Conservation (phyloP, 2,888 invertebrate genomes). For the Chrysotoxum bicinctum region DNA sequence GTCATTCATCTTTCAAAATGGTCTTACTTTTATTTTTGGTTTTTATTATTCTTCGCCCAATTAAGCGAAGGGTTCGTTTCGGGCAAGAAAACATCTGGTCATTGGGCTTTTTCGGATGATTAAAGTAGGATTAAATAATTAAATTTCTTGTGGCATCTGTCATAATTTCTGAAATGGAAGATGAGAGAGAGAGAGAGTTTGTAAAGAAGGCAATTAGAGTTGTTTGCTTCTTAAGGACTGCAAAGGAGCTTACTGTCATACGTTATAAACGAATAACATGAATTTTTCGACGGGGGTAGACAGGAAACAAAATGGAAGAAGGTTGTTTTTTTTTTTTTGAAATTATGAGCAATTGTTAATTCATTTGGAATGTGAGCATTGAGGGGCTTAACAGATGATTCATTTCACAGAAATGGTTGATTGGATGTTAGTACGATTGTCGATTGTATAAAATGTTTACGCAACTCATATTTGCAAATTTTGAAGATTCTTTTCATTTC, state of each 20-base stretch:
- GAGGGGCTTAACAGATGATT: background rate
- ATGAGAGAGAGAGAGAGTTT: background rate
- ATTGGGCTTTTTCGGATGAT: background rate
- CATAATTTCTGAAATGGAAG: background rate
- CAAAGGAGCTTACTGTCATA: background rate
- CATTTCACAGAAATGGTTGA: background rate
- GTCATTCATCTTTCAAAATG: constrained; percentile 9
- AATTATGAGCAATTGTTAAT: constrained; percentile 13
- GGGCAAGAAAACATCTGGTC: constrained; percentile 5
- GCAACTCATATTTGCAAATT: background rate
- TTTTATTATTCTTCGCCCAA: background rate
- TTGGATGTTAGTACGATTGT: background rate
- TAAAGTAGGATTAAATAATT: constrained; percentile 21
- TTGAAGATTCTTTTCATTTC: background rate
- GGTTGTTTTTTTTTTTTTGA: background rate
- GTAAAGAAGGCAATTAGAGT: background rate
- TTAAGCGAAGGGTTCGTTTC: background rate
- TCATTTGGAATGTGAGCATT: background rate
- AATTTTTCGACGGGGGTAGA: background rate
- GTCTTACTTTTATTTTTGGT: background rate
- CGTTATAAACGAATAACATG: background rate
- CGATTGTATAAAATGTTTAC: background rate
- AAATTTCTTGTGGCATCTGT: constrained; percentile 11
- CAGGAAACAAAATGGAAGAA: background rate
- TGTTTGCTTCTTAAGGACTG: background rate